Base-by-base conservation (phyloP, 2,797 vertebrate species). In the Cirrhinus molitorella region DNA sequence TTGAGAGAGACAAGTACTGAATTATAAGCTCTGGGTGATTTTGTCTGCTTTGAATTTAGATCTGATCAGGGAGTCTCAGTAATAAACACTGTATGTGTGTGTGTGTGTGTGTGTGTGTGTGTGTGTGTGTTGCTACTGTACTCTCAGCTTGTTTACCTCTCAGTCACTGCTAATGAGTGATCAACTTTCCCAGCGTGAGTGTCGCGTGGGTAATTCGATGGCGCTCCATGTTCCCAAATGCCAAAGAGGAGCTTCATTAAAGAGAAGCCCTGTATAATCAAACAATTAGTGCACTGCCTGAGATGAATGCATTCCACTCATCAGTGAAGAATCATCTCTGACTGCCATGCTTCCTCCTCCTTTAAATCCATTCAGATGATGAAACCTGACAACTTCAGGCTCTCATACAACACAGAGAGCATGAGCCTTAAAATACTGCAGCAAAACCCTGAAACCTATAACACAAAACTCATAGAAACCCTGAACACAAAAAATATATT, bases 201-300 rank as follows among this genome's bases (percentile, higher is more conserved):
- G 95, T 97, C 96, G 94, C 96, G 97, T 95, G 96, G 97, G 97
- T 98, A 99, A 99, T 99, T 98, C 96, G 94, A 96, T 96, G 96
- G 96, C 97, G 95, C 96, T 94, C 97, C 96, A 97, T 97, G 97
- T 96, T 97, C 96, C 95, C 94, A 95, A 97, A 97, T 95, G 96
- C 96, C 96, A 96, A 96, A 98, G 96, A 96, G 97, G 95, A 94
- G 96, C 97, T 97, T 98, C 97, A 98, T 99, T 99, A 99, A 98
- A 96, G 96, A 97, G 97, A 96, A 97, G 97, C 98, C 97, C 97
- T 97, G 97, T 98, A 98, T 99, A 98, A 99, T 99, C 97, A 99
- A 98, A 98, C 97, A 98, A 98, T 98, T 98, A 99, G 96, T 95
- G 95, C 93, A 94, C 94, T 95, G 94, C 94, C 94, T 93, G 93